A percentile compares a stretch with the other conserved stretches of the same genome.
phyloP scores from a whole-genome alignment of 53 echinoderm and acorn worm species.

The Paracentrotus lividus region DNA sequence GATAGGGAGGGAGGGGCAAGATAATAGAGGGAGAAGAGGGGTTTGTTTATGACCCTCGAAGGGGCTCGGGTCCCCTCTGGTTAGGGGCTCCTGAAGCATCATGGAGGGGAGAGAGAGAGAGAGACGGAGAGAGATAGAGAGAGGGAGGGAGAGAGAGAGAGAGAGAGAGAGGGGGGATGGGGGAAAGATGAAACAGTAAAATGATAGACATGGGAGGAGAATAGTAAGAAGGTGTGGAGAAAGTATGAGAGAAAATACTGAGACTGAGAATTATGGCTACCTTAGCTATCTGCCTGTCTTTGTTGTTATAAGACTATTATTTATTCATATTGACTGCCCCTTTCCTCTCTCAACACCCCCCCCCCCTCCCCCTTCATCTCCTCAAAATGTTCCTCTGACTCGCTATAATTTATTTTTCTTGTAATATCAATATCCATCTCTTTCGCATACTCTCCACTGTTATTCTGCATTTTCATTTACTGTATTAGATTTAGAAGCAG shows the following conservation, averaged over 20 bases:
- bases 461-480: background rate
- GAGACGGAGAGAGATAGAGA: background rate
- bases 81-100: background rate
- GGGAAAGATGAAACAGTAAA: too few species aligned
- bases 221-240: background rate
- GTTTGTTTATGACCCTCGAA: too few species aligned
- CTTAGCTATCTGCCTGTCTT: too few species aligned
- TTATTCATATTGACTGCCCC: background rate
- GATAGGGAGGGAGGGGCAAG: too few species aligned
- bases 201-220: background rate
- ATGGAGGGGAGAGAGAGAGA: background rate
- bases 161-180: background rate
- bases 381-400: background rate
- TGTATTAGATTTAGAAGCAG: background rate
- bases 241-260: background rate
- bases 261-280: too few species aligned
- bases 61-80: background rate
- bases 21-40: too few species aligned
- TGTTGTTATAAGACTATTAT: too few species aligned
- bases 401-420: background rate
- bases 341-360: background rate
- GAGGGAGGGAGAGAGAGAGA: background rate
- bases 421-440: background rate
- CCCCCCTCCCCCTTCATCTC: background rate
- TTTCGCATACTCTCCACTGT: background rate